Evolutionary conservation across 2,888 invertebrate genomes (phyloP).

Genomic region (Tenodera sinensis): DNA sequence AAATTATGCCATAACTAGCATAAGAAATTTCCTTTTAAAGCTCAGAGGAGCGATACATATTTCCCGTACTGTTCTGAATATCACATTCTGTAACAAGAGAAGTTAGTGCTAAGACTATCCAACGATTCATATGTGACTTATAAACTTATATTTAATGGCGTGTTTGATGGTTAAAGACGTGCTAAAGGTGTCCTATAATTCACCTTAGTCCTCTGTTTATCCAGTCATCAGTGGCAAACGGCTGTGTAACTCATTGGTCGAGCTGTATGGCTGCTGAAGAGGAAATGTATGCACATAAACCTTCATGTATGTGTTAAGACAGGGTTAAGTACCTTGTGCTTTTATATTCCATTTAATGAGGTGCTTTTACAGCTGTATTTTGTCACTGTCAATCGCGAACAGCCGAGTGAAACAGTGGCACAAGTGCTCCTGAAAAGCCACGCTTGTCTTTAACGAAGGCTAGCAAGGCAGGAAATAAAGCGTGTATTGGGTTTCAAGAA

Average conservation of each 20-base stretch:
- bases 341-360: background rate
- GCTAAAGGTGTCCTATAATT: background rate
- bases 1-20: too few species aligned
- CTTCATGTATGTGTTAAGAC: background rate
- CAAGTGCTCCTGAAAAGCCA: background rate
- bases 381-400: background rate
- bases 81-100: too few species aligned
- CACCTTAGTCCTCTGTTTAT: background rate
- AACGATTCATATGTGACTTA: too few species aligned
- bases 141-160: background rate
- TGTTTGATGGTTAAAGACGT: background rate
- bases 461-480: too few species aligned
- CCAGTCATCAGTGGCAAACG: too few species aligned
- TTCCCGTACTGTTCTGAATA: too few species aligned
- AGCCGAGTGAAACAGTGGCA: background rate
- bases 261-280: background rate
- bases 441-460: too few species aligned
- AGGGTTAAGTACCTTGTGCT: background rate
- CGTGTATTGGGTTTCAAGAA: too few species aligned
- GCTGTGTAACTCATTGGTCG: background rate
- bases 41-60: too few species aligned
- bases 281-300: background rate
- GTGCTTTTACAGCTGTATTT: background rate
- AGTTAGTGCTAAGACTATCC: too few species aligned
- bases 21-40: too few species aligned